A percentile compares a stretch with the other conserved stretches of the same genome.
Evolutionary conservation across 2,113 vertebrate species (phyloP).

Genomic region (Acrocephalus arundinaceus): DNA sequence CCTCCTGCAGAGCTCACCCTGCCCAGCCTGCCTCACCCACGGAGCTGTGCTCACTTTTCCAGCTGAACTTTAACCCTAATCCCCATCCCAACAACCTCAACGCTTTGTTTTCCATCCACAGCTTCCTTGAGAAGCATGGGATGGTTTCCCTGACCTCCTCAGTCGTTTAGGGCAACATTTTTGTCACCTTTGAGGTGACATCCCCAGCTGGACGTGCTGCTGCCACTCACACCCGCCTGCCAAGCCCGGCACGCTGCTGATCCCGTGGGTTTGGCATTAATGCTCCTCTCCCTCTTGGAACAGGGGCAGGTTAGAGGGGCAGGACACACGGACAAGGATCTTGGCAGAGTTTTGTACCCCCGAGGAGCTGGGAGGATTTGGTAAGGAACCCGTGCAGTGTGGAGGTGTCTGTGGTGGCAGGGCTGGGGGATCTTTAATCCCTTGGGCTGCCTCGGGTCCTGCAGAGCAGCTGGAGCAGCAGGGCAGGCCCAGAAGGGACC

Average conservation of each 20-base stretch:
- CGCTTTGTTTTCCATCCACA: fast-evolving
- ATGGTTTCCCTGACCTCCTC: not conserved
- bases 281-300: slow-evolving; percentile 1
- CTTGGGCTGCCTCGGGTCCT: not conserved
- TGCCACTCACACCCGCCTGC: not conserved
- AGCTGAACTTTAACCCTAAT: not conserved
- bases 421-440: not conserved
- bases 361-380: not conserved
- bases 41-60: not conserved
- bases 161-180: not conserved
- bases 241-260: not conserved
- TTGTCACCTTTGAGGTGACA: not conserved
- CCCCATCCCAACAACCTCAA: not conserved
- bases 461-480: not conserved
- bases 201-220: not conserved
- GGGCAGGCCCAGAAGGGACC: not conserved
- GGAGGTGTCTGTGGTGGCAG: not conserved
- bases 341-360: not conserved
- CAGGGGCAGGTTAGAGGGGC: not conserved
- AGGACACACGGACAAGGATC: not conserved
- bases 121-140: not conserved
- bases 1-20: not conserved
- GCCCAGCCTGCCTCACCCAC: not conserved
- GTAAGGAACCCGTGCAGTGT: not conserved
- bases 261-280: not conserved